These are phyloP conservation scores for Theocolax elegans DNA, from an alignment of 1,140 invertebrate genomes.

Conservation along the genomic window DNA sequence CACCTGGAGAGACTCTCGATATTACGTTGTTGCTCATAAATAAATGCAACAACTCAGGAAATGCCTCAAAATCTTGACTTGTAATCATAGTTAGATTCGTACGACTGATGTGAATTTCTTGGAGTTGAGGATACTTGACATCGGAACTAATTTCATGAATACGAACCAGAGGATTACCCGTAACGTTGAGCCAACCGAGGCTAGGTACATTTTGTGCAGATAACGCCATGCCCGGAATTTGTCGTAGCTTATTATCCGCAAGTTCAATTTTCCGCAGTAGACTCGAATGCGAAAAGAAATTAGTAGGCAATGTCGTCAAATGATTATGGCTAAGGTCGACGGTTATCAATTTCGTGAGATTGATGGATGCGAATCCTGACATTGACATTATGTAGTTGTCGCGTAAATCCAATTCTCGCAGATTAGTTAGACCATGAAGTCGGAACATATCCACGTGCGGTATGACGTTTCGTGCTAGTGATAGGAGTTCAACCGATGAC, in stretches of 20 bases:
- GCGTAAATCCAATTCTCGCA: slow-evolving; percentile 79
- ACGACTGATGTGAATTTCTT: slow-evolving; percentile 83
- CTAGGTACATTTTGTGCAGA: slow-evolving; percentile 79
- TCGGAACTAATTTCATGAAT: slow-evolving; percentile 76
- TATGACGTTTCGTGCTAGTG: slow-evolving; percentile 79
- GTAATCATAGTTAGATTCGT: slow-evolving; percentile 88
- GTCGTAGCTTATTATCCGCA: slow-evolving; percentile 82
- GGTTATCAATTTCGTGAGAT: slow-evolving; percentile 76
- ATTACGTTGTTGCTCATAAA: slow-evolving; percentile 82
- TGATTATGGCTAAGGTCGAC: slow-evolving; percentile 82
- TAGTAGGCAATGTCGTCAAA: slow-evolving; percentile 78
- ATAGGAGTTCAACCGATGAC: slow-evolving; percentile 78
- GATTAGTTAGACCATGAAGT: slow-evolving; percentile 77
- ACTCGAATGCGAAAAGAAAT: slow-evolving; percentile 80
- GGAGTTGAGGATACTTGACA: slow-evolving; percentile 75
- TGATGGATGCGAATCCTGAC: slow-evolving; percentile 78
- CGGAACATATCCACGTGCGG: slow-evolving; percentile 78
- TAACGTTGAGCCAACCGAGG: slow-evolving; percentile 82
- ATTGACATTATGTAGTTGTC: slow-evolving; percentile 80
- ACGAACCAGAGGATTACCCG: slow-evolving; percentile 80
- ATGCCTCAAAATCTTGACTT: slow-evolving; percentile 87
- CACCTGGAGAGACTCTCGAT: slow-evolving; percentile 82
- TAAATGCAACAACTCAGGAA: slow-evolving; percentile 80
- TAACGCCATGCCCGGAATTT: slow-evolving; percentile 82
- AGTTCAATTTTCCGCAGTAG: slow-evolving; percentile 80